Evolutionary conservation across 2,797 vertebrate species (phyloP).

Genomic region (Sebastolobus alascanus): DNA sequence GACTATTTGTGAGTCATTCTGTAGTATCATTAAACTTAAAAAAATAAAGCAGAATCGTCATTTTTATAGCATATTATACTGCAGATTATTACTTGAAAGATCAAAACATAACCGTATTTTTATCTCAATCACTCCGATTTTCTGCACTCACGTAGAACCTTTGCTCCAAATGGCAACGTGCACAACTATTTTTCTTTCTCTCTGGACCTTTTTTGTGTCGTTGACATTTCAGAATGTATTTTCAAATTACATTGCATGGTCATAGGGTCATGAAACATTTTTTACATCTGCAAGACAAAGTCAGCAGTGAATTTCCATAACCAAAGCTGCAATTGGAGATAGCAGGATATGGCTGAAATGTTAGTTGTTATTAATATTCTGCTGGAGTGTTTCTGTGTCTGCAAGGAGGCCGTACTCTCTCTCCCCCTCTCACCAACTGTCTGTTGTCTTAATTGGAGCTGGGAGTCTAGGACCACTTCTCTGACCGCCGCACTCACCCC

Average conservation of each 20-base stretch:
- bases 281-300: constrained; percentile 14
- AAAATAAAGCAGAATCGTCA: not conserved
- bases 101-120: not conserved
- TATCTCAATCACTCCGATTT: not conserved
- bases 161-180: not conserved
- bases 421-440: constrained; percentile 58
- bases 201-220: not conserved
- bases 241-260: not conserved
- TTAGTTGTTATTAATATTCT: constrained; percentile 72
- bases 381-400: constrained; percentile 58
- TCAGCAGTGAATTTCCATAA: constrained; percentile 36
- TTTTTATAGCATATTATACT: not conserved
- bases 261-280: constrained; percentile 4
- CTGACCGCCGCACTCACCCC: constrained; percentile 58
- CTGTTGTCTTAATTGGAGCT: constrained; percentile 78
- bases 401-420: constrained; percentile 40
- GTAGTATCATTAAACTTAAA: not conserved
- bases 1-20: not conserved
- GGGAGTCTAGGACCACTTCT: constrained; percentile 64
- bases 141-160: not conserved
- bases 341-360: constrained; percentile 37
- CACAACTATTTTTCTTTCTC: not conserved
- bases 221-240: constrained; percentile 41
- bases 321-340: constrained; percentile 33
- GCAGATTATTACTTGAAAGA: not conserved